Evolutionary conservation across 2,888 invertebrate genomes (phyloP), one percentile per base, ranked within the genome.

Genomic region (Aphrophora alni): DNA sequence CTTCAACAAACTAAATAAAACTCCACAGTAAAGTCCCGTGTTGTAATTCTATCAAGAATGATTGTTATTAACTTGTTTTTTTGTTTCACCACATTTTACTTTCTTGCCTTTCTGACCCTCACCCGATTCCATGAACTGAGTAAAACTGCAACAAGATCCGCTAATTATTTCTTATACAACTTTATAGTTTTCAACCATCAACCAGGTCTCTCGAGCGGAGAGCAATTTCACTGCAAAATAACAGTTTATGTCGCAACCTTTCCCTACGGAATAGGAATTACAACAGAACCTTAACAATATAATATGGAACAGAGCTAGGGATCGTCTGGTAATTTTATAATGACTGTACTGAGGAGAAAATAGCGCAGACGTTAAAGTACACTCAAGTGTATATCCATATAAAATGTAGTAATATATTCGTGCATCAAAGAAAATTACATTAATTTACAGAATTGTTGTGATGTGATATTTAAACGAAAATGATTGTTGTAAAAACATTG

Each of bases 141-240:
- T 21, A 59, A 21, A 59, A 59, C 2, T 21, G 59, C 59, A 59
- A 21, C 21, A 7, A 21, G 59, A 59, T 59, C 21, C 59, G 59
- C 21, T 10, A 59, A 59, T 59, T 59, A 59, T 21, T 21, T 21
- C 21, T 59, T 59, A 59, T 21, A 59, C 59, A 59, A 59, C 59
- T 21, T 59, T 59, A 7, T 59, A 21, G 21, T n/a, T n/a, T n/a
- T n/a, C n/a, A n/a, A n/a, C 59, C 21, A 59, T 59, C 59, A 59
- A 59, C 21, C 59, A n/a, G 59, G 59, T n/a, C 59, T 59, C 59
- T 59, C 59, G 21, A 59, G 59, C 59, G 59, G 59, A 59, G 59
- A n/a, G 59, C 21, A n/a, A 21, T 59, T 59, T 21, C 59, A 21
- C 59, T 59, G 21, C n/a, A 59, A 59, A 59, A 59, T 59, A 59